These are phyloP conservation scores for Ruditapes philippinarum DNA, from an alignment of 1,140 invertebrate genomes.

Conservation along the genomic window DNA sequence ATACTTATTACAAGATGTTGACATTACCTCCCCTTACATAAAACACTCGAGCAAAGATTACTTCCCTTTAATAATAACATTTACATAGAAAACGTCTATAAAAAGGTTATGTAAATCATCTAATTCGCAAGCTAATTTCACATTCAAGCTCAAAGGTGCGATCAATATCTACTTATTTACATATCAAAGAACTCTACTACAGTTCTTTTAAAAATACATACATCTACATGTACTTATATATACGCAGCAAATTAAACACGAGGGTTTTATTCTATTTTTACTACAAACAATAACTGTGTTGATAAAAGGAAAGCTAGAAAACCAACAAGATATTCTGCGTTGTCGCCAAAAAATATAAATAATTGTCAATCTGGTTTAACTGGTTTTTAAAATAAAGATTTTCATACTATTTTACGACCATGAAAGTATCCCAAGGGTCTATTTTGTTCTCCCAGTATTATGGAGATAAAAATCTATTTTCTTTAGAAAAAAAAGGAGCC, in stretches of 20 bases:
- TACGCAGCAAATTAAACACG: background rate
- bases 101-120: no score
- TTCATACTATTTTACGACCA: background rate
- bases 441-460: background rate
- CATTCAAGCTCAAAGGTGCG: no score
- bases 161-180: no score
- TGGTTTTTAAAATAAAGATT: background rate
- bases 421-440: background rate
- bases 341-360: background rate
- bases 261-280: background rate
- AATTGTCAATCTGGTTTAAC: background rate
- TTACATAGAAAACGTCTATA: no score
- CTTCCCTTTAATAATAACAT: background rate
- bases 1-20: no score
- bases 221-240: background rate
- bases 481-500: no score
- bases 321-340: conserved; percentile 18
- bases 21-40: no score
- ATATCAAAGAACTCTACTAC: no score
- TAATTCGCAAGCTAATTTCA: no score
- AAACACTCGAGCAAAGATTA: no score
- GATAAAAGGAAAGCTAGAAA: conserved; percentile 40
- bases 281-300: conserved; percentile 29
- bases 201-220: no score
- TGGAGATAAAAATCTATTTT: no score